These are phyloP conservation scores for Drosophila mulleri DNA, from an alignment of 2,888 invertebrate genomes.

Conservation along the genomic window DNA sequence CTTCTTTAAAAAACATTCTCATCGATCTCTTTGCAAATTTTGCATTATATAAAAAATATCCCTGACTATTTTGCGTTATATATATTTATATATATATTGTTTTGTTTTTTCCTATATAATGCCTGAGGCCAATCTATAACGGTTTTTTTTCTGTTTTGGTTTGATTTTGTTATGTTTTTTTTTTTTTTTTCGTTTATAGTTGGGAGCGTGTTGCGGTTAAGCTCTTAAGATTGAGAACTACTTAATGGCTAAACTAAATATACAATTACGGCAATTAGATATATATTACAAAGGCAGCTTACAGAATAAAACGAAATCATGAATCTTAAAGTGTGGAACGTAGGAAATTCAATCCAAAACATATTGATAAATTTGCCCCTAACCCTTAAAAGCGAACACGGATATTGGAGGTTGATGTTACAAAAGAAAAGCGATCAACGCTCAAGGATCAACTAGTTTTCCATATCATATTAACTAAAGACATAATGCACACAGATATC, in stretches of 20 bases:
- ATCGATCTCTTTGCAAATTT: constrained; percentile 62
- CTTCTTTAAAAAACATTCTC: constrained; percentile 53
- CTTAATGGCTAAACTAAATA: constrained; percentile 52
- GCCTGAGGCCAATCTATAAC: constrained; percentile 69
- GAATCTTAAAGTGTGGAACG: constrained; percentile 45
- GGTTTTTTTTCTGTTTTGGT: constrained; percentile 22
- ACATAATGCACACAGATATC: constrained; percentile 26
- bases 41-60: constrained; percentile 74
- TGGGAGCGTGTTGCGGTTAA: constrained; percentile 63
- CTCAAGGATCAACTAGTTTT: constrained; percentile 20
- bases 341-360: constrained; percentile 58
- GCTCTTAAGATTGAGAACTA: constrained; percentile 69
- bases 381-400: constrained; percentile 50
- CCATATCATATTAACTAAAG: constrained; percentile 37
- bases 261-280: constrained; percentile 64
- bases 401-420: constrained; percentile 25
- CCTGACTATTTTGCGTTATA: constrained; percentile 71
- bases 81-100: constrained; percentile 13
- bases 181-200: constrained; percentile 35
- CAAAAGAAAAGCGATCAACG: constrained; percentile 60
- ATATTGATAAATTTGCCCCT: constrained; percentile 40
- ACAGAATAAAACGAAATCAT: constrained; percentile 34
- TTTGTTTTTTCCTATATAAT: constrained; percentile 32
- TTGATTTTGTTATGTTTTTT: constrained; percentile 5
- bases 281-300: constrained; percentile 78